phyloP scores from a whole-genome alignment of 2,888 invertebrate species.

The Tetragnatha montana region DNA sequence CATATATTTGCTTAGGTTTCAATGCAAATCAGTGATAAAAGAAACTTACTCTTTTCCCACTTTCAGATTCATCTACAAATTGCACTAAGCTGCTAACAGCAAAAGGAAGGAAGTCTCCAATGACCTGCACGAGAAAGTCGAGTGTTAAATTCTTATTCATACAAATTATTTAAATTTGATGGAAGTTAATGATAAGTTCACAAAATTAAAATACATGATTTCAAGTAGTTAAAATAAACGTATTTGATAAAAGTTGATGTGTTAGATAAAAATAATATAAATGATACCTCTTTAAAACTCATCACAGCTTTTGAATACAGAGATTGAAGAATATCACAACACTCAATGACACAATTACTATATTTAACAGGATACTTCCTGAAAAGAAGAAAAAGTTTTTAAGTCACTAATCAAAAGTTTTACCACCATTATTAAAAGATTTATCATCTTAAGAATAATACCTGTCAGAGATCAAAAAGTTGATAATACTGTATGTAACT shows the following conservation, averaged over 20 bases:
- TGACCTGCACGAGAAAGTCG: slow-evolving; percentile 27
- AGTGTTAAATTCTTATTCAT: neutral
- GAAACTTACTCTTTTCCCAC: slow-evolving; percentile 50
- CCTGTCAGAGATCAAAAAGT: slow-evolving; percentile 53
- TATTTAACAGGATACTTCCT: slow-evolving; percentile 10
- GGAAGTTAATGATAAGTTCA: neutral
- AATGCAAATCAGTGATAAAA: neutral
- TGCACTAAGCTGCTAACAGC: slow-evolving; percentile 50
- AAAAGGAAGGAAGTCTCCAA: slow-evolving; percentile 62
- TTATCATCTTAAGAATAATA: neutral
- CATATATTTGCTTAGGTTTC: neutral
- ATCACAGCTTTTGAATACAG: slow-evolving; percentile 30
- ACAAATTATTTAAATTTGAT: neutral
- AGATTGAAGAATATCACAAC: slow-evolving; percentile 42
- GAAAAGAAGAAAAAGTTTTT: neutral
- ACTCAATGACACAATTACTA: slow-evolving; percentile 14
- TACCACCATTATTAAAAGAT: neutral
- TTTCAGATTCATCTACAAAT: slow-evolving; percentile 39
- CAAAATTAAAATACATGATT: neutral
- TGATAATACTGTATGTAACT: slow-evolving; percentile 47
- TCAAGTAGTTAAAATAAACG: neutral
- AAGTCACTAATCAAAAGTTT: neutral
- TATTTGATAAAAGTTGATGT: neutral
- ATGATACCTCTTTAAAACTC: slow-evolving; percentile 55
- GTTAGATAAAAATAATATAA: neutral